Base-by-base conservation (phyloP, 2,797 vertebrate species). In the Pristis pectinata region DNA sequence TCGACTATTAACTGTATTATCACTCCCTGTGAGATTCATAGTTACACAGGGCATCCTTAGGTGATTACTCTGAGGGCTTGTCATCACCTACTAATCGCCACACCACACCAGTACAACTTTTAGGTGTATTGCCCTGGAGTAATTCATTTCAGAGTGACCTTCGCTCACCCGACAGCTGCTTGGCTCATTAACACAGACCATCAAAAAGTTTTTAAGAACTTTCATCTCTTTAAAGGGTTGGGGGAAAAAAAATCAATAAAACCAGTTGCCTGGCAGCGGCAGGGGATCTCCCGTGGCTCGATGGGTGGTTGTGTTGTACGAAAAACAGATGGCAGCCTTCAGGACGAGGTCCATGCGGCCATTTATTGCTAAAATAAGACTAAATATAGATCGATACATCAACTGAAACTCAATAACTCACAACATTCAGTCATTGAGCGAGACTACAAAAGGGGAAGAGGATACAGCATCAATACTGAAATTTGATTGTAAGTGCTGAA, bases 21-120 rank as follows among this genome's bases (percentile, higher is more conserved):
- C 92, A 34, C 92, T 76, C 70, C 30, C 44, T 94, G 70, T n/a
- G 92, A 94, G 70, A 94, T 94, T 76, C 92, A 94, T 53, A 94
- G 92, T 76, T 94, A 74, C 92, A 72, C 67, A 56, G 92, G 96
- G 97, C 97, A 97, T 97, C 97, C 97, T 97, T 97, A 96, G 97
- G 97, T 97, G 97, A 97, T 98, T 98, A 97, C 96, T 97, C 96
- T 97, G 97, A 96, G 96, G 96, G 96, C 96, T 97, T 97, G 97
- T 97, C 97, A 97, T 96, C 97, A 97, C 97, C 95, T 97, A 96
- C 96, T 97, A 97, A 97, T 96, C 95, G 95, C 95, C 95, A 95
- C 95, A 96, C 95, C 96, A 95, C 95, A 95, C 96, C 95, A 95
- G 95, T 95, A 96, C 95, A 91, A 70, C 95, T 95, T 95, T 95